These are phyloP conservation scores for Leptocoma aspasia DNA, from an alignment of 2,113 vertebrate species.

Conservation along the genomic window DNA sequence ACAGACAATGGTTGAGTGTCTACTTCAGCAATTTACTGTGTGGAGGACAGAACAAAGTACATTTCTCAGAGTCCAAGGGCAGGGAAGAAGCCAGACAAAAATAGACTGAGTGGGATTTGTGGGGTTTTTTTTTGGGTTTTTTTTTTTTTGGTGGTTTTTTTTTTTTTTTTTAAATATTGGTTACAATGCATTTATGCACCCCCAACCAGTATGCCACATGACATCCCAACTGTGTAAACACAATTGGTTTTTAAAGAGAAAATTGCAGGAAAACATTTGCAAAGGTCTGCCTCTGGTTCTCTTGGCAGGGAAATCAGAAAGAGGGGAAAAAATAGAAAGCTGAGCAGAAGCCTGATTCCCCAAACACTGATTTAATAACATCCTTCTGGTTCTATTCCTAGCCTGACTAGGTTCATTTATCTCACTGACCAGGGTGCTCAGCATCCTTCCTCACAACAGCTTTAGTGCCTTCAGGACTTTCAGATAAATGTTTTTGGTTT, in stretches of 20 bases:
- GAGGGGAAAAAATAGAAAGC: background rate
- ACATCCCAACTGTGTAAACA: background rate
- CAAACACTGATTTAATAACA: conserved; percentile 22
- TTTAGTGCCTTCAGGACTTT: background rate
- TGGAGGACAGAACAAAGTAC: background rate
- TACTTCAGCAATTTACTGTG: background rate
- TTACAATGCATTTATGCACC: background rate
- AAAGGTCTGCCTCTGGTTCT: background rate
- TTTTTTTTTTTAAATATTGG: background rate
- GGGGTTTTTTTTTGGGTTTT: background rate
- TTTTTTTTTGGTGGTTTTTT: too few relatives aligned
- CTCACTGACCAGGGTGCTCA: conserved; percentile 3
- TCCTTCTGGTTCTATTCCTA: background rate
- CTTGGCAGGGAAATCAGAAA: background rate
- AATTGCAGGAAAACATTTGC: conserved; percentile 18
- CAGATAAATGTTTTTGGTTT: background rate
- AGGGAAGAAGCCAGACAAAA: background rate
- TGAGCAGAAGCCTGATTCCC: background rate
- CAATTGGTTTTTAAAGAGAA: conserved; percentile 3
- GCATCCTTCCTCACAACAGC: background rate
- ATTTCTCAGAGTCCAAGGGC: background rate
- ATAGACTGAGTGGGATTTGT: background rate
- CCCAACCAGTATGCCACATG: background rate
- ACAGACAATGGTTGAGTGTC: background rate
- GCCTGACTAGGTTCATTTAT: conserved; percentile 21